Evolutionary conservation across 2,888 invertebrate species (phyloP).

Genomic region (Caenorhabditis panamensis): DNA sequence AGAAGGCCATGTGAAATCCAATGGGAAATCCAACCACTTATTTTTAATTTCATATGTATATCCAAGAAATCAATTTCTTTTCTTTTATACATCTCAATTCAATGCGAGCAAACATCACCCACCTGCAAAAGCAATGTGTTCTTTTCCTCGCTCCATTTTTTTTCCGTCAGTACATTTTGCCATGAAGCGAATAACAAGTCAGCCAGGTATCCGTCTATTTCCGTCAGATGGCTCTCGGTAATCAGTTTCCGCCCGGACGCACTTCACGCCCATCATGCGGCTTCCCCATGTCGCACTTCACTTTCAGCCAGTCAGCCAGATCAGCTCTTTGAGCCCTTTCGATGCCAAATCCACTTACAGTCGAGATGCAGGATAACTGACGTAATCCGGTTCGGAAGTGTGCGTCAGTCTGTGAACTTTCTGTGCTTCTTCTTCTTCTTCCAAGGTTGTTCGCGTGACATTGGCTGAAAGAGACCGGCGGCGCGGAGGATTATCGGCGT

Average conservation of each 20-base stretch:
- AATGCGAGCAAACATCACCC: neutral
- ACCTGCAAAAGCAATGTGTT: neutral
- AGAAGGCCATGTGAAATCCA: too few species aligned
- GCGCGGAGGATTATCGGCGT: slow-evolving; percentile 37
- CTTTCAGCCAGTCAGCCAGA: slow-evolving; percentile 13
- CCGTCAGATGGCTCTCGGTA: neutral
- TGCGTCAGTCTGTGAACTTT: slow-evolving; percentile 42
- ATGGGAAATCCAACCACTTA: too few species aligned
- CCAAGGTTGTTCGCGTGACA: slow-evolving; percentile 45
- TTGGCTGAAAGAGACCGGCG: slow-evolving; percentile 15
- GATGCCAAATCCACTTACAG: slow-evolving; percentile 20
- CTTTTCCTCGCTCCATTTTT: neutral
- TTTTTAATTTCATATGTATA: too few species aligned
- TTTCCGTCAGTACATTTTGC: neutral
- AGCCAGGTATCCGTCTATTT: slow-evolving; percentile 3
- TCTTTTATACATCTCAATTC: too few species aligned
- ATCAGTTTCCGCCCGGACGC: slow-evolving; percentile 18
- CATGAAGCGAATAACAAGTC: neutral
- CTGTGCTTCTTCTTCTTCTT: slow-evolving; percentile 17
- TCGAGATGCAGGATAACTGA: too few species aligned
- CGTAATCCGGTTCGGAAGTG: slow-evolving; percentile 25
- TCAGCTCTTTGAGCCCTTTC: slow-evolving; percentile 8
- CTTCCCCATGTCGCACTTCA: slow-evolving; percentile 15
- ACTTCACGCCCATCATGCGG: slow-evolving; percentile 13
- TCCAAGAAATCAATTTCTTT: too few species aligned